Evolutionary conservation across 30 jellyfish, hydroid and myxozoan species (phyloP).

Genomic region (Hydractinia symbiolongicarpus): DNA sequence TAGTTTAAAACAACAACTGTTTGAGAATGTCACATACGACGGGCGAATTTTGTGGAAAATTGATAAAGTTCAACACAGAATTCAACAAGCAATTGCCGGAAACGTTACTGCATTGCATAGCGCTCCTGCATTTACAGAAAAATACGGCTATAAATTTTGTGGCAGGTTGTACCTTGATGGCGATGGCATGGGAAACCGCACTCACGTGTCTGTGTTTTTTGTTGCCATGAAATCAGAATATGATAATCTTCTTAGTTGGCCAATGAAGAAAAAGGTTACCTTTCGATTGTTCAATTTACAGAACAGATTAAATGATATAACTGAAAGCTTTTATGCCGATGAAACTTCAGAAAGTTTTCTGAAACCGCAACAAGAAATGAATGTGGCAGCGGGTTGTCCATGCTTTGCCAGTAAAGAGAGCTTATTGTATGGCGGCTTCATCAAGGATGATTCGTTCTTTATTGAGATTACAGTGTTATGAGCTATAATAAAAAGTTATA

Average conservation of each 20-base stretch:
- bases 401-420: slow-evolving; percentile 45
- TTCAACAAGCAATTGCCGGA: slow-evolving; percentile 62
- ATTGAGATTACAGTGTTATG: slow-evolving; percentile 16
- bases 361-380: slow-evolving; percentile 71
- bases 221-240: slow-evolving; percentile 77
- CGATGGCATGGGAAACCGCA: slow-evolving; percentile 77
- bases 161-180: slow-evolving; percentile 73
- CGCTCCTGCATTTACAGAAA: slow-evolving; percentile 73
- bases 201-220: slow-evolving; percentile 59
- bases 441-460: slow-evolving; percentile 45
- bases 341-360: slow-evolving; percentile 70
- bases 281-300: slow-evolving; percentile 26
- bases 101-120: slow-evolving; percentile 75
- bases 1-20: slow-evolving; percentile 48
- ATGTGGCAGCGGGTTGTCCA: slow-evolving; percentile 86
- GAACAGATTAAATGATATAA: slow-evolving; percentile 12
- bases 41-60: slow-evolving; percentile 73
- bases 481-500: no score
- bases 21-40: slow-evolving; percentile 56
- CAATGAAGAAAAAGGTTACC: slow-evolving; percentile 64
- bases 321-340: slow-evolving; percentile 67
- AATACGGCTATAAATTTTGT: slow-evolving; percentile 81
- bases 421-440: slow-evolving; percentile 26
- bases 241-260: slow-evolving; percentile 74
- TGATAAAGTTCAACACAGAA: slow-evolving; percentile 39